Conservation (phyloP, 2,888 invertebrate genomes). For the Drosophila pseudotakahashii region DNA sequence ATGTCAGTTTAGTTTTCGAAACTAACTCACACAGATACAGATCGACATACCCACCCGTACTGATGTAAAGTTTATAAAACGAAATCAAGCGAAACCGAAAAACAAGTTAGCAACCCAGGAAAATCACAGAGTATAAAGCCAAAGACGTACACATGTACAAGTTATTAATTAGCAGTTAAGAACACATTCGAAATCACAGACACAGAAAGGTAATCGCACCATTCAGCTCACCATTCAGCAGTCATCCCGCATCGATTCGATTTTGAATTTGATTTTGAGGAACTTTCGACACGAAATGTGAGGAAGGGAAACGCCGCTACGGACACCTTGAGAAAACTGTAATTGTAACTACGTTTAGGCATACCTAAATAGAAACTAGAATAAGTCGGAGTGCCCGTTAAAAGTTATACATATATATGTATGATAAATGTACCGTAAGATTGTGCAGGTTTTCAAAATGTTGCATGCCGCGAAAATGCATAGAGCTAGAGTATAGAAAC, state of each 20-base stretch:
- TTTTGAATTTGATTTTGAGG: slow-evolving; percentile 44
- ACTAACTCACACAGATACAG: slow-evolving; percentile 39
- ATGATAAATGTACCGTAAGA: slow-evolving; percentile 44
- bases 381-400: slow-evolving; percentile 21
- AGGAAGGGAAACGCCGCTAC: slow-evolving; percentile 67
- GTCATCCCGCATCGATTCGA: slow-evolving; percentile 26
- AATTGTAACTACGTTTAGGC: slow-evolving; percentile 48
- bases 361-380: slow-evolving; percentile 21
- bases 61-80: slow-evolving; percentile 70
- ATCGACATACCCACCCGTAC: slow-evolving; percentile 72
- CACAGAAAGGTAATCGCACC: background rate
- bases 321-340: slow-evolving; percentile 63
- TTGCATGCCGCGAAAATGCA: slow-evolving; percentile 35
- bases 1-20: slow-evolving; percentile 39
- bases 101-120: slow-evolving; percentile 47
- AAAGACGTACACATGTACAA: slow-evolving; percentile 21
- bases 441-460: slow-evolving; percentile 46
- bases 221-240: background rate
- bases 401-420: slow-evolving; percentile 8
- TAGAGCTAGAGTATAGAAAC: slow-evolving; percentile 11
- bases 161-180: slow-evolving; percentile 37
- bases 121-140: slow-evolving; percentile 26
- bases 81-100: slow-evolving; percentile 23
- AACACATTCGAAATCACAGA: slow-evolving; percentile 10
- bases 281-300: slow-evolving; percentile 25